Evolutionary conservation across 2,888 invertebrate genomes (phyloP).

Genomic region (Bhutanitis thaidina): DNA sequence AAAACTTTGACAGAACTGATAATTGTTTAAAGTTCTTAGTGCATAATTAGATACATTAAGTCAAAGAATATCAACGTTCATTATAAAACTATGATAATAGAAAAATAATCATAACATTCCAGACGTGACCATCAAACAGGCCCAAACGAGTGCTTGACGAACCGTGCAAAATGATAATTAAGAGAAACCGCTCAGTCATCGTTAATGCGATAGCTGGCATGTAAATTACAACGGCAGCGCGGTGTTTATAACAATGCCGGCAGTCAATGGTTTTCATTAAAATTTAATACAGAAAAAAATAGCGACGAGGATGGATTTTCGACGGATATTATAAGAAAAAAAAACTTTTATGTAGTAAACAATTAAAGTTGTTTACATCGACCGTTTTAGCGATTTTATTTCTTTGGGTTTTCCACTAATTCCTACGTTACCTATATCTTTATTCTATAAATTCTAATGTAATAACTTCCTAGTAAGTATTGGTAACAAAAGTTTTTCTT

Average conservation of each 20-base stretch:
- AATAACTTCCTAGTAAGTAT: no score
- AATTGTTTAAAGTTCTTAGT: no score
- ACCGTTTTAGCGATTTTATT: no score
- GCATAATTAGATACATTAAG: no score
- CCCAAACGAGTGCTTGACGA: slow-evolving; percentile 65
- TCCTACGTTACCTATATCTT: no score
- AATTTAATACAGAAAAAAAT: slow-evolving; percentile 54
- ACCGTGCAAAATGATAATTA: slow-evolving; percentile 79
- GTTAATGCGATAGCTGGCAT: slow-evolving; percentile 72
- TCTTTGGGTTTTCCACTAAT: no score
- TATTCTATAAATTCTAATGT: no score
- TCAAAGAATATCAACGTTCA: no score
- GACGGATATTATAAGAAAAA: background rate
- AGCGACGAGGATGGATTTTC: slow-evolving; percentile 24
- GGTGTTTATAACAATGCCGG: slow-evolving; percentile 64
- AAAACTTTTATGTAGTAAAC: no score
- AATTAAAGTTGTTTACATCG: slow-evolving; percentile 1
- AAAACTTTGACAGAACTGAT: no score
- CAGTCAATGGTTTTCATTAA: slow-evolving; percentile 63
- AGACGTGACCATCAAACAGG: slow-evolving; percentile 34
- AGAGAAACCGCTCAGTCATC: slow-evolving; percentile 78
- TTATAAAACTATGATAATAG: background rate
- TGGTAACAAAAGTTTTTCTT: no score
- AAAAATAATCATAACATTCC: slow-evolving; percentile 3
- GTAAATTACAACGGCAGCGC: slow-evolving; percentile 58